Percentiles rank a stretch among this genome's conserved stretches.
These are phyloP conservation scores for Rhagonycha fulva DNA, from an alignment of 2,888 invertebrate genomes.

Conservation along the genomic window DNA sequence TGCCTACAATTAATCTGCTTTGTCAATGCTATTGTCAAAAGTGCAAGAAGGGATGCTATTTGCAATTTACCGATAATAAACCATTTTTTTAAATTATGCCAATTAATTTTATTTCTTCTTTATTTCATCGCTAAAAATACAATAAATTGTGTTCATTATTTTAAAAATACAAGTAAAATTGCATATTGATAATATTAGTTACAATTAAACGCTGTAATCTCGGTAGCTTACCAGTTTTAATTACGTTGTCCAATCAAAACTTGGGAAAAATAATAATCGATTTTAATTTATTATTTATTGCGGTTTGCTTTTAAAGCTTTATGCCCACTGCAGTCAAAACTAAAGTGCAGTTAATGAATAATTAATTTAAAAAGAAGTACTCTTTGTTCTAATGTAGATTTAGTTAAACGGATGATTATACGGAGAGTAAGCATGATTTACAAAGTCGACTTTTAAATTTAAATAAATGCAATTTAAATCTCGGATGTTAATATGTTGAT, in stretches of 20 bases:
- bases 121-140: not conserved
- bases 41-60: too few species aligned
- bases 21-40: too few species aligned
- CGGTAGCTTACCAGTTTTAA: not conserved
- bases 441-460: too few species aligned
- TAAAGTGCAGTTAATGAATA: not conserved
- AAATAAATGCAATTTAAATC: too few species aligned
- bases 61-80: too few species aligned
- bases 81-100: not conserved
- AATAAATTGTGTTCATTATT: not conserved
- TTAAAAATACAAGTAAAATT: not conserved
- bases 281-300: not conserved
- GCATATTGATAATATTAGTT: too few species aligned
- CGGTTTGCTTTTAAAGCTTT: not conserved
- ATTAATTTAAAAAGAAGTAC: not conserved
- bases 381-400: not conserved
- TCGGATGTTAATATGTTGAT: not conserved
- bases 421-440: too few species aligned
- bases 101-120: not conserved
- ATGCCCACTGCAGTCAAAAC: not conserved
- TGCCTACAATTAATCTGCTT: not conserved
- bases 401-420: too few species aligned
- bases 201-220: not conserved
- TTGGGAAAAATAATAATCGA: not conserved
- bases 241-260: not conserved